Evolutionary conservation across 2,888 invertebrate genomes (phyloP).

Genomic region (Netelia virgata): DNA sequence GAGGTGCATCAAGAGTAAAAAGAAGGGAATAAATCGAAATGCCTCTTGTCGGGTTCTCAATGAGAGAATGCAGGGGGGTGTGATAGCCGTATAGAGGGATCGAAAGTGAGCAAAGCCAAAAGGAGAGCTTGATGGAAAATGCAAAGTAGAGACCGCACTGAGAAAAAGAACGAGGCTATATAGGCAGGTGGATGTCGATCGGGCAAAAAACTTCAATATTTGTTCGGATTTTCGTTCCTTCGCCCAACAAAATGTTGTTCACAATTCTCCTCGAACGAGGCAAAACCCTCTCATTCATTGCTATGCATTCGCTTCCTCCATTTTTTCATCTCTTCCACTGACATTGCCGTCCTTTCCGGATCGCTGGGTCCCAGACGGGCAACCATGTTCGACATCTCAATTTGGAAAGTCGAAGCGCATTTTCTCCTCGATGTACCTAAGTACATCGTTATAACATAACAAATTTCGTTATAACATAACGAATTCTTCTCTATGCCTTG

Average conservation of each 20-base stretch:
- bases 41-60: slow-evolving; percentile 20
- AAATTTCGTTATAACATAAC: neutral
- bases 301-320: neutral
- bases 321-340: slow-evolving; percentile 1
- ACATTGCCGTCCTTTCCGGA: slow-evolving; percentile 1
- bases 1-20: slow-evolving; percentile 46
- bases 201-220: slow-evolving; percentile 40
- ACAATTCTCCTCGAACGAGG: slow-evolving; percentile 4
- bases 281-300: slow-evolving; percentile 13
- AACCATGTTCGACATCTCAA: slow-evolving; percentile 5
- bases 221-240: slow-evolving; percentile 20
- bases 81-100: slow-evolving; percentile 13
- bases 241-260: slow-evolving; percentile 5
- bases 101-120: slow-evolving; percentile 32
- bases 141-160: slow-evolving; percentile 64
- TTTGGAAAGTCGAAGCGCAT: slow-evolving; percentile 3
- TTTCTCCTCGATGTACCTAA: neutral
- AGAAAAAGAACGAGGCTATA: slow-evolving; percentile 7
- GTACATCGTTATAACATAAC: neutral
- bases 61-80: neutral
- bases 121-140: slow-evolving; percentile 68
- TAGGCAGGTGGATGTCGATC: slow-evolving; percentile 47
- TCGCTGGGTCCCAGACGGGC: neutral
- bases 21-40: slow-evolving; percentile 28
- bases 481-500: neutral